Evolutionary conservation across 92 coral and sea anemone species (phyloP).

Genomic region (Epizoanthus fatuus): DNA sequence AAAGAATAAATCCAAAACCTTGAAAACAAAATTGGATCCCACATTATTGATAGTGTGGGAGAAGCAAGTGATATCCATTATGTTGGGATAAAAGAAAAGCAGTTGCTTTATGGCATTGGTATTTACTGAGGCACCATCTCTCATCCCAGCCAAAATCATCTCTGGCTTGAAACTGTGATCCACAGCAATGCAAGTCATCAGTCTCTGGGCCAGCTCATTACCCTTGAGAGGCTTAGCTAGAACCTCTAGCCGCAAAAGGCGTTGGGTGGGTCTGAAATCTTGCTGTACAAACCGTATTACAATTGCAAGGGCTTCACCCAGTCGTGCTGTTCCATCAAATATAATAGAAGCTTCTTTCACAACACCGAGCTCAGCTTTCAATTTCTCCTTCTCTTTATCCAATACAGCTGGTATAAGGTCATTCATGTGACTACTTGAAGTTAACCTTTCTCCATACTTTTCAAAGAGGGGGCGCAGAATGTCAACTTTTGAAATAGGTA

Average conservation of each 20-base stretch:
- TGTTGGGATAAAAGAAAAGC: constrained; percentile 45
- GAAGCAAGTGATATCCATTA: constrained; percentile 51
- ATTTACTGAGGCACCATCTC: constrained; percentile 60
- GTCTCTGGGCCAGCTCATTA: constrained; percentile 59
- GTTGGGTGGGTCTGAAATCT: constrained; percentile 47
- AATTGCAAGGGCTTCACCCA: constrained; percentile 63
- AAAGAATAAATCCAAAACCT: constrained; percentile 55
- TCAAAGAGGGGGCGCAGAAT: constrained; percentile 54
- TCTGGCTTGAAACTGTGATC: constrained; percentile 56
- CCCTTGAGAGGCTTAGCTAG: constrained; percentile 63
- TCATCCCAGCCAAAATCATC: constrained; percentile 55
- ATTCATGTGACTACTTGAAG: constrained; percentile 65
- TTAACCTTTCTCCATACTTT: constrained; percentile 64
- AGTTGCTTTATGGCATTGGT: constrained; percentile 58
- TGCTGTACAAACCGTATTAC: constrained; percentile 48
- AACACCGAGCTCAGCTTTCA: constrained; percentile 55
- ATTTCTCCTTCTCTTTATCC: constrained; percentile 53
- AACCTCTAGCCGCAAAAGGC: constrained; percentile 63
- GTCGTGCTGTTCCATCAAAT: constrained; percentile 63
- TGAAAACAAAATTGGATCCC: constrained; percentile 60
- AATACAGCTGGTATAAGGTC: constrained; percentile 61
- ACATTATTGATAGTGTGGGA: constrained; percentile 49
- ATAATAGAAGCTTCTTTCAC: constrained; percentile 52
- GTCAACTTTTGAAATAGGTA: constrained; percentile 50
- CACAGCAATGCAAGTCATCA: constrained; percentile 53